Conservation (phyloP, 92 coral and sea anemone species). For the Epizoanthus stellaris region DNA sequence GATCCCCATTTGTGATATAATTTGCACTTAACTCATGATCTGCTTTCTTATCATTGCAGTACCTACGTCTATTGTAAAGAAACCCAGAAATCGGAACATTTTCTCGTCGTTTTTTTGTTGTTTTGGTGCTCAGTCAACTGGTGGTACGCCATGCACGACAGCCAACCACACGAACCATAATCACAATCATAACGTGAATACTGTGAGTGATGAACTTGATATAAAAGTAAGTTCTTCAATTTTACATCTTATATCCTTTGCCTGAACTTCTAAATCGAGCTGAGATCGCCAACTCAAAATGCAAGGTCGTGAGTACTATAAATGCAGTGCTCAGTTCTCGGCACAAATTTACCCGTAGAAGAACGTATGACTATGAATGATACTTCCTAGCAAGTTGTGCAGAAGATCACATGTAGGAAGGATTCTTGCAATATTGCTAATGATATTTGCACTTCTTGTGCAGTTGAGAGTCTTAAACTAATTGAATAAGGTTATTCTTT, state of each 20-base stretch:
- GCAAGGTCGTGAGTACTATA: background rate
- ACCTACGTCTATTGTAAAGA: constrained; percentile 83
- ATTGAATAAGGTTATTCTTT: background rate
- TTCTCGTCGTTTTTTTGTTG: constrained; percentile 99
- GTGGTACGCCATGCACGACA: constrained; percentile 66
- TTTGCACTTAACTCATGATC: constrained; percentile 1
- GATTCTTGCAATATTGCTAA: constrained; percentile 12
- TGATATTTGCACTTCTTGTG: constrained; percentile 33
- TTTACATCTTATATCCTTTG: background rate
- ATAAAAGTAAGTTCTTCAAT: constrained; percentile 73
- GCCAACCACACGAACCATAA: constrained; percentile 71
- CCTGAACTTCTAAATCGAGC: background rate
- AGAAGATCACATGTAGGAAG: background rate
- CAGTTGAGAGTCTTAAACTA: background rate
- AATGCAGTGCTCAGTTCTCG: background rate
- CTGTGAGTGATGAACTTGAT: constrained; percentile 83
- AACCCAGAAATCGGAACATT: constrained; percentile 89
- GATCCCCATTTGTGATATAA: background rate
- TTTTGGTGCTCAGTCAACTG: constrained; percentile 92
- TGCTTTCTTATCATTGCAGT: constrained; percentile 66
- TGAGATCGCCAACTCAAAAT: background rate
- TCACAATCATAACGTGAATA: constrained; percentile 85
- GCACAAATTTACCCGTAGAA: background rate
- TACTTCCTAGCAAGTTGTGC: background rate
- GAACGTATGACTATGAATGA: background rate